Evolutionary conservation across 2,888 invertebrate genomes (phyloP), one percentile per base, ranked within the genome.

Genomic region (Cactoblastis cactorum): DNA sequence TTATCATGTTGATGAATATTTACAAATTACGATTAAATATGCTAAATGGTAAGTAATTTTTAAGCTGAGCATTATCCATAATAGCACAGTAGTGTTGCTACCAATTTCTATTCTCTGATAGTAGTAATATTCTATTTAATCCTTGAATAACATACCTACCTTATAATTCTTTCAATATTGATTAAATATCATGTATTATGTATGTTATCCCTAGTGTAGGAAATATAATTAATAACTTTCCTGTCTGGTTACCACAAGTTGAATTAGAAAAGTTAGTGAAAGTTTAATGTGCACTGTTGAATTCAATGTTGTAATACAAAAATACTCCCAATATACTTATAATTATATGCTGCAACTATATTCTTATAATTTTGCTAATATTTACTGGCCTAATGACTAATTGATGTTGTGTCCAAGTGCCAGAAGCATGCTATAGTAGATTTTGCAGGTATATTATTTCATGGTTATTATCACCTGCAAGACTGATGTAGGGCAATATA

Each of bases 211-310:
- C 63, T 81, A 81, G 77, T 63, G 71, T 81, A 80, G 79, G 77
- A 73, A 28, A 76, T 71, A 71, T 76, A 76, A 75, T n/a, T n/a
- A 80, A 77, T 81, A 73, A 69, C 77, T 77, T 82, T 79, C 75
- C 74, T 81, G 74, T 75, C 69, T 78, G 69, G 62, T 74, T 67
- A 74, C 69, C 63, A 64, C 63, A 65, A 67, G 63, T 65, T 59
- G 57, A 65, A 70, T 66, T 71, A 70, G 69, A 69, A 70, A 69
- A 65, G 67, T 69, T 73, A 71, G 65, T 62, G 52, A 59, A 62
- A 62, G 61, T 64, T 58, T 62, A 57, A 60, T 56, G 47, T 53
- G 69, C 73, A 70, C 68, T 66, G 67, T 72, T 71, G 55, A 59
- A 69, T 63, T 71, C 65, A 69, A 67, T 69, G 59, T 72, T 54